Conservation (phyloP, 2,113 vertebrate species). For the Pipa parva region DNA sequence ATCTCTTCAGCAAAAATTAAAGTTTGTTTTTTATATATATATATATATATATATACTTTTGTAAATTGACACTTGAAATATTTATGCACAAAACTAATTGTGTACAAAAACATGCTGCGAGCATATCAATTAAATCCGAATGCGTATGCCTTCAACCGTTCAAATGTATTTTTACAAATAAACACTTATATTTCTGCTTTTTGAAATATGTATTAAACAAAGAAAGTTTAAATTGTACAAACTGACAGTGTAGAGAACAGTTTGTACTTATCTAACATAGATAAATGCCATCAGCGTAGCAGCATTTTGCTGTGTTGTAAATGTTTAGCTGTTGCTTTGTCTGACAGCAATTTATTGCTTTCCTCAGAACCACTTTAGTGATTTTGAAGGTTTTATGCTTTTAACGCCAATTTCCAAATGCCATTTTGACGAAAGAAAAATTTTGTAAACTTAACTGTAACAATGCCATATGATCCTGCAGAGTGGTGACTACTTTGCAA, state of each 20-base stretch:
- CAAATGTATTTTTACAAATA: background rate
- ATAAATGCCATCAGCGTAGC: constrained; percentile 21
- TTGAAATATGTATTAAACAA: background rate
- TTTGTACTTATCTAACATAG: constrained; percentile 17
- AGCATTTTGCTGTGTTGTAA: constrained; percentile 12
- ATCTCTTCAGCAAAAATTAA: no score
- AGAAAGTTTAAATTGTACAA: constrained; percentile 2
- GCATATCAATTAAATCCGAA: no score
- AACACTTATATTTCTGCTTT: background rate
- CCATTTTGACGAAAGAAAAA: constrained; percentile 11
- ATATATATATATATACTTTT: no score
- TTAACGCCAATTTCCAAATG: constrained; percentile 13
- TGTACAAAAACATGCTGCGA: no score
- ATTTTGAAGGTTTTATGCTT: constrained; percentile 19
- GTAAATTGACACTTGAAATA: no score
- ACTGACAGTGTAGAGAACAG: constrained; percentile 4
- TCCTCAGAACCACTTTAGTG: constrained; percentile 16
- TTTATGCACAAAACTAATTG: no score
- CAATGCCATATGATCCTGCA: background rate
- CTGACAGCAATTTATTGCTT: constrained; percentile 24
- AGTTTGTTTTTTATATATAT: no score
- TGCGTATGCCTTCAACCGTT: no score
- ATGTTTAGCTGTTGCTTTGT: constrained; percentile 18
- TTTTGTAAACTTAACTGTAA: constrained; percentile 12
- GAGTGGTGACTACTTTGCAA: background rate